Evolutionary conservation across 2,113 vertebrate species (phyloP), one percentile per base, ranked within the genome.

Genomic region (Paramormyrops kingsleyae): DNA sequence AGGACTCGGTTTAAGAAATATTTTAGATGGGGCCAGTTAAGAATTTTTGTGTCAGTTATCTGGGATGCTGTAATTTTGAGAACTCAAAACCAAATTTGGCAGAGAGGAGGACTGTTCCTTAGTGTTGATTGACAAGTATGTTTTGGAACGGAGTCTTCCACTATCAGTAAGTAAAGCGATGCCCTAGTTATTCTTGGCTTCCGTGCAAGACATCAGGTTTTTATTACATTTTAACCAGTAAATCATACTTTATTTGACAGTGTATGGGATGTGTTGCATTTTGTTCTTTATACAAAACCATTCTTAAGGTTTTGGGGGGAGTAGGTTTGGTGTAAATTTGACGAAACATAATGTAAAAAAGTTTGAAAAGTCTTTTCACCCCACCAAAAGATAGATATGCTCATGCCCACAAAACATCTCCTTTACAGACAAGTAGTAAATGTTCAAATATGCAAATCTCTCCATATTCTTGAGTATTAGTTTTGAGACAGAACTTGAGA

Each of bases 121-220:
- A 9, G 46, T 80, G 19, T 44, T 77, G 44, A 87, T 87, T 35
- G 62, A 47, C 89, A 46, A 24, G 50, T 56, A 44, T 46, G 53
- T 44, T 86, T 39, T 90, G 90, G 90, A 80, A 46, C 44, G 15
- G 2, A 24, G n/a, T 47, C 19, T 50, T 52, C 46, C 44, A 8
- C 24, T 52, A 52, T 90, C 52, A 59, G 35, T 80, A 39, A 88
- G 44, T 91, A 83, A 90, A 88, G 90, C 80, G 89, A 80, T 89
- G 62, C 9, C 56, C 46, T 21, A 83, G 90, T 90, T 91, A 91
- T 93, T 93, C 88, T 91, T 89, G 90, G 88, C 50, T 89, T 91
- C 70, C 49, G 1, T 77, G 66, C 52, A 62, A 56, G 89, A 87
- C 24, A 49, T 86, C 53, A 39, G 27, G 62, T 83, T 88, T 91